These are phyloP conservation scores for Aelia acuminata DNA, from an alignment of 2,888 invertebrate species.

Conservation along the genomic window DNA sequence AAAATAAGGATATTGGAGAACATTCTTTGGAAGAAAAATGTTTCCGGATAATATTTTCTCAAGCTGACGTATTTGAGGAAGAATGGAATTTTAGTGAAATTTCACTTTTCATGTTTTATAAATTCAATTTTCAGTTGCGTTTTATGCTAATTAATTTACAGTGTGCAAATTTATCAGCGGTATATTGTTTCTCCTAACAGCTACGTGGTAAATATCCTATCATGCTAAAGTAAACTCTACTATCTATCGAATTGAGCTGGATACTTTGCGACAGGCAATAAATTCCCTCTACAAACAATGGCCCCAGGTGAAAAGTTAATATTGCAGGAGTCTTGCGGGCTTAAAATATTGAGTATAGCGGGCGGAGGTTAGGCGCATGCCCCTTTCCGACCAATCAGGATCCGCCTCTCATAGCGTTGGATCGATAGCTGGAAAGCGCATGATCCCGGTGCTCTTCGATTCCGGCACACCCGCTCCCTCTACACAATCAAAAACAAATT, in stretches of 20 bases:
- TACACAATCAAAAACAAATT: conserved; percentile 29
- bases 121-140: no score
- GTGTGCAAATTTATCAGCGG: conserved; percentile 8
- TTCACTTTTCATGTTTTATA: no score
- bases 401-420: background rate
- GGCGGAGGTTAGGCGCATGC: conserved; percentile 4
- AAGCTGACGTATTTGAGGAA: no score
- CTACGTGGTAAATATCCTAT: background rate
- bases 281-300: conserved; percentile 5
- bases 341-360: conserved; percentile 53
- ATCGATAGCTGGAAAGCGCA: conserved; percentile 51
- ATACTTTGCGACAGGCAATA: conserved; percentile 10
- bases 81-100: no score
- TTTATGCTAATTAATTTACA: no score
- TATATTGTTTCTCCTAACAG: background rate
- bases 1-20: no score
- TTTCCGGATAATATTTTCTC: no score
- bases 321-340: conserved; percentile 55
- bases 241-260: conserved; percentile 19
- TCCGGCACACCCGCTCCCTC: background rate
- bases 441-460: conserved; percentile 39
- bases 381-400: background rate
- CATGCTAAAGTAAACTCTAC: background rate
- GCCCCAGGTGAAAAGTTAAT: conserved; percentile 48
- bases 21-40: no score